Evolutionary conservation across 2,113 vertebrate genomes (phyloP).

Genomic region (Dipodomys merriami): DNA sequence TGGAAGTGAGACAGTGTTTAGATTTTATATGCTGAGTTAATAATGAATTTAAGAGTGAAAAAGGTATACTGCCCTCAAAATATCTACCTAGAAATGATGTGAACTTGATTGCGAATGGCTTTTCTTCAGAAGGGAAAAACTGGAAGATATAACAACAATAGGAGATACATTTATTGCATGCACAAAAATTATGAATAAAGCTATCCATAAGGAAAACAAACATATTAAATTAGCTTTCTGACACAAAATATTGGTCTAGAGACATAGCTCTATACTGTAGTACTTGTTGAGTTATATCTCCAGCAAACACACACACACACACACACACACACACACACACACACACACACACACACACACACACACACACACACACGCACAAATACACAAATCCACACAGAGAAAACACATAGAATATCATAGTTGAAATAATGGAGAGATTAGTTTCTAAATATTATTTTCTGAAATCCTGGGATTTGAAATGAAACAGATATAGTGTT

Average conservation of each 20-base stretch:
- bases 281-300: background rate
- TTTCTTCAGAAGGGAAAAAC: slow-evolving; percentile 27
- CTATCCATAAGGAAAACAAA: background rate
- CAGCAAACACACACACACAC: background rate
- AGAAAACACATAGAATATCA: background rate
- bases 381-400: background rate
- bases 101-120: background rate
- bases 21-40: slow-evolving; percentile 50
- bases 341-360: background rate
- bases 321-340: background rate
- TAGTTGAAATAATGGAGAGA: background rate
- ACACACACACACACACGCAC: background rate
- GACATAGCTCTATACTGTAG: background rate
- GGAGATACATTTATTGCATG: background rate
- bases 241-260: background rate
- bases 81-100: slow-evolving; percentile 27
- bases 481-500: background rate
- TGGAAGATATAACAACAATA: background rate
- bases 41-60: slow-evolving; percentile 32
- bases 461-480: background rate
- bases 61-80: slow-evolving; percentile 30
- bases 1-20: slow-evolving; percentile 35
- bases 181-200: background rate
- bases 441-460: background rate
- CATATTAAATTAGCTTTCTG: background rate